Conservation (phyloP, 2,888 invertebrate genomes). For the Drosophila quasianomalipes region DNA sequence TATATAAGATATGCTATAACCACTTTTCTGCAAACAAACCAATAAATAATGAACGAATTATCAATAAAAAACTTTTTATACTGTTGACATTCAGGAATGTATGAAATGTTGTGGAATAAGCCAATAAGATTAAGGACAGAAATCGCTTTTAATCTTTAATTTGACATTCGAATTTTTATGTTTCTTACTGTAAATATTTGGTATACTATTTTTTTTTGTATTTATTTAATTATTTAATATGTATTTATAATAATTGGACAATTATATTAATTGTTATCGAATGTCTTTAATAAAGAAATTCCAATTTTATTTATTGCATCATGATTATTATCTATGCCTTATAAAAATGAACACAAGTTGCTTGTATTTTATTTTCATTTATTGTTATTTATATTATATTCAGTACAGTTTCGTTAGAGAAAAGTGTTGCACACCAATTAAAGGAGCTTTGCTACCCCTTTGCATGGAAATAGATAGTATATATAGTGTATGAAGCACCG, state of each 20-base stretch:
- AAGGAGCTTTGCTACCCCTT: background rate
- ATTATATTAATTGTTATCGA: background rate
- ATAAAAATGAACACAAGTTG: background rate
- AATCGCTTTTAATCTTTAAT: background rate
- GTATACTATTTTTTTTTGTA: background rate
- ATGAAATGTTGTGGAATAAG: background rate
- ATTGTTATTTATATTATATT: background rate
- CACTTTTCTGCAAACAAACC: background rate
- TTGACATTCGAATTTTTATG: no score
- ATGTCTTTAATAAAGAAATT: background rate
- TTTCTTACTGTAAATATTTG: background rate
- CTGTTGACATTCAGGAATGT: background rate
- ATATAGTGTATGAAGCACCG: slow-evolving; percentile 10
- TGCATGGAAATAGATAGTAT: background rate
- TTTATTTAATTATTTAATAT: background rate
- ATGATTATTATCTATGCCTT: background rate
- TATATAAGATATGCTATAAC: background rate
- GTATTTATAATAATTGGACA: background rate
- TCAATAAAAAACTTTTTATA: background rate
- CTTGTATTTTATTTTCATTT: background rate
- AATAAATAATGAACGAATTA: background rate
- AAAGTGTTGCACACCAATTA: background rate
- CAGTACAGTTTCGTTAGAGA: background rate
- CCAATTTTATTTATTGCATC: background rate
- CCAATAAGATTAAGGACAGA: background rate